A percentile compares a stretch with the other conserved stretches of the same genome.
phyloP scores from a whole-genome alignment of 1,140 invertebrate species.

The Drosophila parvula region DNA sequence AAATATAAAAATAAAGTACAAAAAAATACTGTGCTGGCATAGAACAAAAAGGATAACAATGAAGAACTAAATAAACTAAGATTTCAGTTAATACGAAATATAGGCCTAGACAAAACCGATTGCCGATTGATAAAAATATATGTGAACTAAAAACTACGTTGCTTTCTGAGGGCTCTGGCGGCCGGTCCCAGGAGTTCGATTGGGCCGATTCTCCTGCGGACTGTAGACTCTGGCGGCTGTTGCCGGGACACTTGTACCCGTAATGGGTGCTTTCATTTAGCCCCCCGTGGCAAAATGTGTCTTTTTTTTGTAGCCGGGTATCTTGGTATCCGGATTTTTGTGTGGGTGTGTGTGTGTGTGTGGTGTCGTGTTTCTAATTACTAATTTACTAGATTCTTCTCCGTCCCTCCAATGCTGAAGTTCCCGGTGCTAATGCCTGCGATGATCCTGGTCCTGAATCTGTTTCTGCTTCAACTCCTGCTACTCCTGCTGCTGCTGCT shows the following conservation, averaged over 20 bases:
- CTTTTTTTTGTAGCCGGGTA: slow-evolving; percentile 39
- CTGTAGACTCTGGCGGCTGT: slow-evolving; percentile 42
- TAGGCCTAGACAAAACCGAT: slow-evolving; percentile 26
- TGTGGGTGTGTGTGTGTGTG: slow-evolving; percentile 11
- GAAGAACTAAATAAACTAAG: slow-evolving; percentile 27
- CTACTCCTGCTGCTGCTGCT: slow-evolving; percentile 18
- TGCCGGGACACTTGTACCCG: slow-evolving; percentile 18
- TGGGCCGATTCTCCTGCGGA: background rate
- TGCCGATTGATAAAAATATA: slow-evolving; percentile 54
- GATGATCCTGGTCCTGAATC: slow-evolving; percentile 12
- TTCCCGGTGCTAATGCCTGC: slow-evolving; percentile 2
- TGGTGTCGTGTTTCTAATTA: slow-evolving; percentile 22
- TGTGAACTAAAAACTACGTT: slow-evolving; percentile 36
- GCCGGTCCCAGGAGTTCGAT: slow-evolving; percentile 1
- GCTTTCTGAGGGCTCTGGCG: slow-evolving; percentile 31
- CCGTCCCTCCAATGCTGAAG: slow-evolving; percentile 5
- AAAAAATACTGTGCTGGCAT: slow-evolving; percentile 72
- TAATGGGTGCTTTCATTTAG: background rate
- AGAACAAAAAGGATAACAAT: slow-evolving; percentile 12
- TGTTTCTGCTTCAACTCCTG: slow-evolving; percentile 8
- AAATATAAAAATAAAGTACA: slow-evolving; percentile 58
- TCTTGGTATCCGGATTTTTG: slow-evolving; percentile 24
- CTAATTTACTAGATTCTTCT: slow-evolving; percentile 53
- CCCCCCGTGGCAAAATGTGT: slow-evolving; percentile 26
- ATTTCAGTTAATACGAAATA: slow-evolving; percentile 38